These are phyloP conservation scores for Oryzias woworae DNA, from an alignment of 2,113 vertebrate genomes.

Conservation along the genomic window DNA sequence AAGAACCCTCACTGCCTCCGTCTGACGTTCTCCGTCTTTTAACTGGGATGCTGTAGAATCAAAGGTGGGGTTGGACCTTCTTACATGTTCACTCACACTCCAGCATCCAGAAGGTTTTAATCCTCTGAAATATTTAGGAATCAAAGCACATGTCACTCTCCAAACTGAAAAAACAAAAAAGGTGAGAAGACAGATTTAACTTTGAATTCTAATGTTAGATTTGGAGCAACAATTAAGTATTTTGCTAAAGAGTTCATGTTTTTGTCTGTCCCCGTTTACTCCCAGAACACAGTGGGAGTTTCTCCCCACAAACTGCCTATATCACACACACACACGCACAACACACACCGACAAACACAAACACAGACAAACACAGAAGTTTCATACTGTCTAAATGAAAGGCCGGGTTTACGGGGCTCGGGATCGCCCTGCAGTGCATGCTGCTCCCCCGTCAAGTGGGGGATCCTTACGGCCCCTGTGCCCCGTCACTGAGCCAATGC, in stretches of 20 bases:
- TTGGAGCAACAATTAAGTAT: background rate
- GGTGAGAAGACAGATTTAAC: background rate
- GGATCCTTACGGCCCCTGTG: no score
- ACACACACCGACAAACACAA: no score
- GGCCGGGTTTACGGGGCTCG: no score
- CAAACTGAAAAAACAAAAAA: conserved; percentile 25
- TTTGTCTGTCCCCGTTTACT: conserved; percentile 26
- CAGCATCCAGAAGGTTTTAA: conserved; percentile 61
- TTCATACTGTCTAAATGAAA: no score
- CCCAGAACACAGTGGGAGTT: conserved; percentile 33
- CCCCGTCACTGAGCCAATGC: no score
- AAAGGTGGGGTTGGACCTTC: conserved; percentile 53
- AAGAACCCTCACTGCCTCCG: conserved; percentile 36
- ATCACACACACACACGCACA: conserved; percentile 26
- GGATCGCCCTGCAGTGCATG: no score
- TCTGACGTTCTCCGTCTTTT: conserved; percentile 41
- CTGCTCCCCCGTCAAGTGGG: no score
- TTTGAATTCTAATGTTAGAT: background rate
- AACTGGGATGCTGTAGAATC: conserved; percentile 50
- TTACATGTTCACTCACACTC: conserved; percentile 26
- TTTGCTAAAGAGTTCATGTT: conserved; percentile 2
- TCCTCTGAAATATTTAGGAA: conserved; percentile 72
- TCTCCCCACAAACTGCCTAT: conserved; percentile 58
- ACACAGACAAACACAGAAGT: no score
- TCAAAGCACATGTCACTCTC: conserved; percentile 69